Base-by-base conservation (phyloP, 2,888 invertebrate species). In the Papilio demoleus region DNA sequence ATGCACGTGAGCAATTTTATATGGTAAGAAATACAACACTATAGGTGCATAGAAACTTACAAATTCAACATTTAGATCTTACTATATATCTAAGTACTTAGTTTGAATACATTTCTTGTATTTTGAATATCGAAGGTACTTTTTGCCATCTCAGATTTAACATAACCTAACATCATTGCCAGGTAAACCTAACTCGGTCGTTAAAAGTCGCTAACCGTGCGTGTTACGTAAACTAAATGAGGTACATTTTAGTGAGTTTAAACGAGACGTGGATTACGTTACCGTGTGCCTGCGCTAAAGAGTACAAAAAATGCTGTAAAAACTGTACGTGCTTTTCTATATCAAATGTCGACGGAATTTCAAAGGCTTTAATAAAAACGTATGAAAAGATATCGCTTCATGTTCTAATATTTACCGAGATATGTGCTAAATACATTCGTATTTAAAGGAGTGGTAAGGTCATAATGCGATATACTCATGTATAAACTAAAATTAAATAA, bases 241-340 rank as follows among this genome's bases (percentile, higher is more conserved):
- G 17, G 50, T 38, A 64, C 64, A 22, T 64, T 64, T 53, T 53
- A 64, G 50, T 31, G 31, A 38, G 50, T 50, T 53, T 64, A 53
- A 64, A 53, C 64, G 63, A 53, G 47, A 4, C n/a, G 50, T 38
- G n/a, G 63, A 34, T 31, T 53, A 24, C 50, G 34, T 38, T 53
- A 53, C 38, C 53, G 27, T 38, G 24, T 36, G 22, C 36, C 22
- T 36, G 63, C 22, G 27, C 8, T 50, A 36, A 50, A 64, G 24
- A 53, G 36, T 24, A 50, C n/a, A 64, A 64, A 62, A 63, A 63
- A 36, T 27, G 36, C 36, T 50, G 36, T 53, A 64, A 64, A 50
- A 64, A 50, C 50, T 12, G 34, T 53, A 63, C 63, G 36, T 63
- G 63, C 36, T 53, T 53, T 64, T 53, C 6, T 50, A 53, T 24